These are phyloP conservation scores for Stomorhina lunata DNA, from an alignment of 2,888 invertebrate species.

Conservation along the genomic window DNA sequence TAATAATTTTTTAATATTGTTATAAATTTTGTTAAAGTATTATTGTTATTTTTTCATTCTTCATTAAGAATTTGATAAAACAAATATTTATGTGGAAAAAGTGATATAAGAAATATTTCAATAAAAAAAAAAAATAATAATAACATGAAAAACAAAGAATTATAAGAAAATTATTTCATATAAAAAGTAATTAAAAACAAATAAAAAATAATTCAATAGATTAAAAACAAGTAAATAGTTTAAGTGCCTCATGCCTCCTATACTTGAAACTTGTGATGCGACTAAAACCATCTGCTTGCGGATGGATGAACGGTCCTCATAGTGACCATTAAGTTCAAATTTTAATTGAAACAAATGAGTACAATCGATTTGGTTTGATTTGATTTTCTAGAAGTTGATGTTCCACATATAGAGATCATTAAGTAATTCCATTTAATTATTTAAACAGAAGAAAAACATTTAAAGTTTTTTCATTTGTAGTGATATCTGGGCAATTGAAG, in stretches of 20 bases:
- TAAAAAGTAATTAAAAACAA: neutral
- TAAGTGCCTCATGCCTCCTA: constrained; percentile 1
- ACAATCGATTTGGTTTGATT: no score
- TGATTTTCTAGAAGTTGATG: no score
- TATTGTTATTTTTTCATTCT: constrained; percentile 19
- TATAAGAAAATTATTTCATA: neutral
- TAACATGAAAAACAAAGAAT: neutral
- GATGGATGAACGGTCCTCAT: constrained; percentile 7
- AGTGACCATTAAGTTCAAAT: neutral
- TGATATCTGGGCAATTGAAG: no score
- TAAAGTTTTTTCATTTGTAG: no score
- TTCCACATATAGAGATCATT: no score
- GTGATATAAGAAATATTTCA: constrained; percentile 52
- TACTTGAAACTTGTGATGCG: constrained; percentile 1
- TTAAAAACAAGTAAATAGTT: constrained; percentile 37
- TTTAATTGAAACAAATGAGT: no score
- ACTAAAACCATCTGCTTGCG: constrained; percentile 39
- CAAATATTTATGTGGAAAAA: constrained; percentile 32
- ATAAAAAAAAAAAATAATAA: constrained; percentile 7
- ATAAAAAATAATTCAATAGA: constrained; percentile 28
- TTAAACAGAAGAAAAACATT: no score
- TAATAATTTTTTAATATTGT: constrained; percentile 27
- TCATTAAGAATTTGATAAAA: constrained; percentile 56
- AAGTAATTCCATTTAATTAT: no score
- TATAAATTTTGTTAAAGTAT: neutral